These are phyloP conservation scores for Rhimphoctona megacephalus DNA, from an alignment of 2,888 invertebrate genomes.

Conservation along the genomic window DNA sequence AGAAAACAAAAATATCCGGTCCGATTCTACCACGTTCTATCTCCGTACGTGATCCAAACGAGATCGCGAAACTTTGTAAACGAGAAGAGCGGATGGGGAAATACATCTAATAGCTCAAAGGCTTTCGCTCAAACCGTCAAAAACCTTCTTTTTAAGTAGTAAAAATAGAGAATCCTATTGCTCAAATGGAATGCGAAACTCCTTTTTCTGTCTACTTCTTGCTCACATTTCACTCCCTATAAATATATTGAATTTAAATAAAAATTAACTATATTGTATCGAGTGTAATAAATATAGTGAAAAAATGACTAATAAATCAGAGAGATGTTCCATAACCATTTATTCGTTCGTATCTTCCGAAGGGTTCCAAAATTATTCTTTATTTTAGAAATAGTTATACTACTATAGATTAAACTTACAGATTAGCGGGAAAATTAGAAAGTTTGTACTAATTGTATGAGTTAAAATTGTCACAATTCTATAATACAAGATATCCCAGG, in stretches of 20 bases:
- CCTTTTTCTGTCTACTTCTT: not conserved
- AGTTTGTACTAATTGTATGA: not conserved
- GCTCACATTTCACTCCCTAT: not conserved
- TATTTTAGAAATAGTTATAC: too few relatives aligned
- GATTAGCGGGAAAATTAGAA: not conserved
- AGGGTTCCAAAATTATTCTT: not conserved
- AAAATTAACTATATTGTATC: not conserved
- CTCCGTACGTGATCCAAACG: constrained; percentile 21
- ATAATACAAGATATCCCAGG: not conserved
- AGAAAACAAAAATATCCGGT: constrained; percentile 1
- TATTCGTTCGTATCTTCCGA: not conserved
- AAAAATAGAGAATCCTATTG: not conserved
- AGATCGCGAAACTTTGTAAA: constrained; percentile 9
- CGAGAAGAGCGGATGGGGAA: not conserved
- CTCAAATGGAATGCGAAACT: constrained; percentile 24
- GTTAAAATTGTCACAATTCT: not conserved
- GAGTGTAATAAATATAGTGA: not conserved
- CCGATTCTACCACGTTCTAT: not conserved
- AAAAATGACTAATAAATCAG: not conserved
- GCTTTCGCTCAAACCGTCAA: constrained; percentile 8
- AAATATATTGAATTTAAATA: not conserved
- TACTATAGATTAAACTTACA: not conserved
- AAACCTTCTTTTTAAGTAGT: constrained; percentile 1
- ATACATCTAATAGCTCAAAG: constrained; percentile 13
- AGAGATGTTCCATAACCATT: not conserved